Evolutionary conservation across 2,888 invertebrate genomes (phyloP).

Genomic region (Xylocampa areola): DNA sequence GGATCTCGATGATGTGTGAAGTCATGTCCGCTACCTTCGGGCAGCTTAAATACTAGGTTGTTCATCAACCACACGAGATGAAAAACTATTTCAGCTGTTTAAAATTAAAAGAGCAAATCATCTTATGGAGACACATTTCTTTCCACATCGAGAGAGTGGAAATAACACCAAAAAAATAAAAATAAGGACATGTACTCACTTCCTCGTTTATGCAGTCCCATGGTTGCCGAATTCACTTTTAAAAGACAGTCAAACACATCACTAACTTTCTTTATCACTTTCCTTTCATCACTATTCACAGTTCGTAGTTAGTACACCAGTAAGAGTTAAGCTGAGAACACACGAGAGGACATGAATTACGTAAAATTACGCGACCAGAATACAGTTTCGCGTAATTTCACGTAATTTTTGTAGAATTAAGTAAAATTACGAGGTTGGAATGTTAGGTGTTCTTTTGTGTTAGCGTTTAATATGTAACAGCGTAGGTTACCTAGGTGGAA

Average conservation of each 20-base stretch:
- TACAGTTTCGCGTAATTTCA: slow-evolving; percentile 26
- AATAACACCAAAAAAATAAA: neutral
- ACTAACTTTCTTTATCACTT: slow-evolving; percentile 75
- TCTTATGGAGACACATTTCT: too few relatives aligned
- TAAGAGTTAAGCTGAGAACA: slow-evolving; percentile 51
- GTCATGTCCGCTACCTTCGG: too few relatives aligned
- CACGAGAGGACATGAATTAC: slow-evolving; percentile 55
- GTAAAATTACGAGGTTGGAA: slow-evolving; percentile 51
- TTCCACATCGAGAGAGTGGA: neutral
- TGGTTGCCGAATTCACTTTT: slow-evolving; percentile 64
- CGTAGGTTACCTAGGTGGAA: slow-evolving; percentile 25
- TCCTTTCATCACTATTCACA: slow-evolving; percentile 64
- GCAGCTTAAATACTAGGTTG: too few relatives aligned
- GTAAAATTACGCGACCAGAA: slow-evolving; percentile 47
- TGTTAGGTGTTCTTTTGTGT: slow-evolving; percentile 17
- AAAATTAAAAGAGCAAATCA: neutral
- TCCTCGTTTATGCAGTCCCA: slow-evolving; percentile 83
- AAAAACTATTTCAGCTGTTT: too few relatives aligned
- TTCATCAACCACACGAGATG: too few relatives aligned
- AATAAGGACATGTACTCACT: slow-evolving; percentile 73
- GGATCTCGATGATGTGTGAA: too few relatives aligned
- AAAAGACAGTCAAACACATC: slow-evolving; percentile 64
- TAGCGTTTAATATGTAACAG: slow-evolving; percentile 39
- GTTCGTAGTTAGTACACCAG: slow-evolving; percentile 41
- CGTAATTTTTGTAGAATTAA: slow-evolving; percentile 26